Percentiles rank a stretch among this genome's conserved stretches.
phyloP scores from a whole-genome alignment of 2,113 vertebrate genomes.

The Hydrolagus affinis region DNA sequence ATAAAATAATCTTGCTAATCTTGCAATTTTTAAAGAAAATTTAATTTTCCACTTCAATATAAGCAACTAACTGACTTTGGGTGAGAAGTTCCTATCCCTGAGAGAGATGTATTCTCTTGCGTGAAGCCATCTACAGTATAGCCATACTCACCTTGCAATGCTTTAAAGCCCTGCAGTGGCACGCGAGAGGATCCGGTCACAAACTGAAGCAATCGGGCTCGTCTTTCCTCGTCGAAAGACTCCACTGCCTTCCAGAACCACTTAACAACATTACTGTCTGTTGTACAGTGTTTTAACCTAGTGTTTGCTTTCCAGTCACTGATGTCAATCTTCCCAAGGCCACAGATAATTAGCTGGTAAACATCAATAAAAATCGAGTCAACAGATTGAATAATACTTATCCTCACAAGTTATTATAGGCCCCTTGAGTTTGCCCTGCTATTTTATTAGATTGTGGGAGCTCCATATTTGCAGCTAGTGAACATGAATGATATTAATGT shows the following conservation, averaged over 20 bases:
- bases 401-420: neutral
- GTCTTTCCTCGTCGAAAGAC: conserved; percentile 86
- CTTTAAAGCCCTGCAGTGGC: conserved; percentile 96
- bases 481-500: too few relatives aligned
- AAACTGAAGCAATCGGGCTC: conserved; percentile 89
- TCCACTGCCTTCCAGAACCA: conserved; percentile 99
- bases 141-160: conserved; percentile 72
- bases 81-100: neutral
- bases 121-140: neutral
- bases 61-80: too few relatives aligned
- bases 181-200: conserved; percentile 93
- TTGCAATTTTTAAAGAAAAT: neutral
- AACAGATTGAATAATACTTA: neutral
- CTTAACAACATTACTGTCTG: conserved; percentile 88
- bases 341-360: conserved; percentile 86
- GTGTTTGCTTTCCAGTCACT: conserved; percentile 97
- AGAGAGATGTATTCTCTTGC: neutral
- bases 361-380: conserved; percentile 5
- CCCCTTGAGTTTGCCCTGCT: too few relatives aligned
- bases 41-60: too few relatives aligned
- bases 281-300: conserved; percentile 92
- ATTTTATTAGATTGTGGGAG: too few relatives aligned
- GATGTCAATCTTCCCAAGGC: conserved; percentile 94
- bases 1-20: neutral
- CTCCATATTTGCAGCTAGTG: too few relatives aligned